Conservation (phyloP, 2,113 vertebrate genomes). For the Heterotilapia buettikoferi region DNA sequence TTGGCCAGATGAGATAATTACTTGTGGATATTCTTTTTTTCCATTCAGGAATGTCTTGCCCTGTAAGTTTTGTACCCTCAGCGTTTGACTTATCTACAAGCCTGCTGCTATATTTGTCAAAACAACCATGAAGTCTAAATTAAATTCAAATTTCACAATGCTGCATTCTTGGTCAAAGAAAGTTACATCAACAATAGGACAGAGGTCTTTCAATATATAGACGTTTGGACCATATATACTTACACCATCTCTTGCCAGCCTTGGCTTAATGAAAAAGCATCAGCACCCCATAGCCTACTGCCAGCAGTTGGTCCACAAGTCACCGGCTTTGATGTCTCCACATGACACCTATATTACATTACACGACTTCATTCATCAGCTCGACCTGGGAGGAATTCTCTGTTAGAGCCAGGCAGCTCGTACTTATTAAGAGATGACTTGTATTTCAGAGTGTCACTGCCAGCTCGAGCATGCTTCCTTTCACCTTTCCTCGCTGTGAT, state of each 20-base stretch:
- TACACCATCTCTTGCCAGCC: background rate
- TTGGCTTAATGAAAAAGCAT: background rate
- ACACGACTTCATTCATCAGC: background rate
- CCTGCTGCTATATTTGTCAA: background rate
- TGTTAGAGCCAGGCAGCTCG: background rate
- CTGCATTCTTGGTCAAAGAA: background rate
- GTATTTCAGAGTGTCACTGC: background rate
- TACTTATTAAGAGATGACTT: background rate
- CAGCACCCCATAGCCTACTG: background rate
- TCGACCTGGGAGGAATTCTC: background rate
- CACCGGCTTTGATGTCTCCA: background rate
- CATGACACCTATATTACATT: background rate
- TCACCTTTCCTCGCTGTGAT: background rate
- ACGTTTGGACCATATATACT: rapidly evolving
- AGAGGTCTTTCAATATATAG: background rate
- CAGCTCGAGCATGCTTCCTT: background rate
- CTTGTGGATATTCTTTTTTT: background rate
- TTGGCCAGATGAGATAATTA: background rate
- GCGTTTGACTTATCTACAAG: background rate
- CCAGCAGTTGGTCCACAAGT: background rate
- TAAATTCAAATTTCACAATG: background rate
- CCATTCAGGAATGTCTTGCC: background rate
- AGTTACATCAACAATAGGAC: background rate
- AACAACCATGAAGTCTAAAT: background rate
- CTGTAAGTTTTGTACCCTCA: background rate